Base-by-base conservation (phyloP, 2,113 vertebrate species). In the Tricholaema leucomelas region DNA sequence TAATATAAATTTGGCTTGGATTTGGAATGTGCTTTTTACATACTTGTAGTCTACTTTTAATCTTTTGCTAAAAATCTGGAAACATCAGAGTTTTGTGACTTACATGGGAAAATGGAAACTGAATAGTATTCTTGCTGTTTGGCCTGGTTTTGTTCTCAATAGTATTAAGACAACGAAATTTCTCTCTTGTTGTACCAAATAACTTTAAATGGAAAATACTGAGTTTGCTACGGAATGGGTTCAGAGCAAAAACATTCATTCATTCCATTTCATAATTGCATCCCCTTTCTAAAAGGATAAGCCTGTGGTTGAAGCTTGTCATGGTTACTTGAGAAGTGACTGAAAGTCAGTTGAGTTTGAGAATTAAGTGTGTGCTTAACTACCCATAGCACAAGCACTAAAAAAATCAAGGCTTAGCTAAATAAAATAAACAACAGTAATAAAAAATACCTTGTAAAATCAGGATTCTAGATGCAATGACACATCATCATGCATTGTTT, bases 401-500 rank as follows among this genome's bases (percentile, higher is more conserved):
- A 88, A 38, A 38, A 82, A 90, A 63, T 85, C 21, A 61, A 84
- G 50, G 40, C 33, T 66, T 82, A 88, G n/a, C 84, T 85, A 90
- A 85, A 78, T 81, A 85, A 78, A 80, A 72, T 67, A 94, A 92
- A 27, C 33, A 40, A 92, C 28, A 90, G 9, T 60, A 91, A 67
- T 66, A 65, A 8, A 84, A 86, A 86, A 59, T 76, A 78, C 6
- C 35, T 71, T 72, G 28, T 81, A 73, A 84, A 75, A 36, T 75
- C 71, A 79, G 4, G 90, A 65, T 76, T 86, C 33, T 86, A 81
- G 77, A 52, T 67, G 77, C 59, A 56, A 42, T 35, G 42, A 83
- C 78, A 88, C 38, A 59, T 67, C 18, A 81, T 85, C 91, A 90
- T 95, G 86, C 78, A 90, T 87, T 93, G 87, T 76, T 84, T 85